Conservation (phyloP, 2,888 invertebrate genomes). For the Tinea pellionella region DNA sequence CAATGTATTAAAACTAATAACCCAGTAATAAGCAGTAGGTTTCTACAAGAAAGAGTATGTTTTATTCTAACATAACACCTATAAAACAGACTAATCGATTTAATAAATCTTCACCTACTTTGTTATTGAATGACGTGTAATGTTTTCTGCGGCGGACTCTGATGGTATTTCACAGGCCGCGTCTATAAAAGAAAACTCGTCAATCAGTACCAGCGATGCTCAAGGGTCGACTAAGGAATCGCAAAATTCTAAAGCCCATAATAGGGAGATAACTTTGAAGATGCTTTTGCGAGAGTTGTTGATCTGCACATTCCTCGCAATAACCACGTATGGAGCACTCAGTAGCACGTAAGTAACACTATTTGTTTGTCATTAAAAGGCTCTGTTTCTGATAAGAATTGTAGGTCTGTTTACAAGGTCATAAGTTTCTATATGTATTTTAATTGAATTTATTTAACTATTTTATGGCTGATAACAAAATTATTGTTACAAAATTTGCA, state of each 20-base stretch:
- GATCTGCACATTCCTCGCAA: constrained; percentile 70
- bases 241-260: constrained; percentile 41
- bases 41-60: background rate
- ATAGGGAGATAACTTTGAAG: constrained; percentile 54
- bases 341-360: constrained; percentile 74
- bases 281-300: constrained; percentile 74
- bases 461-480: too few relatives aligned
- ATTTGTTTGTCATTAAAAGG: background rate
- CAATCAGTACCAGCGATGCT: constrained; percentile 48
- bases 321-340: constrained; percentile 77
- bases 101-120: background rate
- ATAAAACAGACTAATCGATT: background rate
- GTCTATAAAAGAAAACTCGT: constrained; percentile 43
- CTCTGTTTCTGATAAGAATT: too few relatives aligned
- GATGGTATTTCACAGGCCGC: constrained; percentile 59
- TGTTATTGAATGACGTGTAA: constrained; percentile 64
- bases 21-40: background rate
- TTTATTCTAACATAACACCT: background rate
- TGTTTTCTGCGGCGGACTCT: constrained; percentile 63
- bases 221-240: constrained; percentile 41
- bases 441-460: too few relatives aligned
- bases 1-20: background rate
- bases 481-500: too few relatives aligned
- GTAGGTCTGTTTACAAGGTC: too few relatives aligned
- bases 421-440: too few relatives aligned